These are phyloP conservation scores for Drosophila suzukii DNA, from an alignment of 1,140 invertebrate genomes.

Conservation along the genomic window DNA sequence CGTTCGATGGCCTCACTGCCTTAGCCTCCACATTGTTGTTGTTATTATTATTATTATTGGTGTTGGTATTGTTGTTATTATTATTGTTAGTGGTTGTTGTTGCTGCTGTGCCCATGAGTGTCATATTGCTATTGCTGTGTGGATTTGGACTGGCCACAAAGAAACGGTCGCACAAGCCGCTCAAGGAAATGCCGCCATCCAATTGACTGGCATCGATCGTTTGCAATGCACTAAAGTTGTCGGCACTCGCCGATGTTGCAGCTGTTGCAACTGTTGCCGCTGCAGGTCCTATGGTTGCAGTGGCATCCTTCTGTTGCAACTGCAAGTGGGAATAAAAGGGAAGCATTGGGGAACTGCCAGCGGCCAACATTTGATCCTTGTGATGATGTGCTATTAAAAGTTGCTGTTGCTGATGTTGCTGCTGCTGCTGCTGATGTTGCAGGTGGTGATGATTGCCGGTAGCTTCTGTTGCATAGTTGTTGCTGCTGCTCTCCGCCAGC, in stretches of 20 bases:
- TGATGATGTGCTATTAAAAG: constrained; percentile 65
- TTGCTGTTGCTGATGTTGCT: constrained; percentile 42
- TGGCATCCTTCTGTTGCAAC: constrained; percentile 47
- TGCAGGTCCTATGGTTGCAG: constrained; percentile 1
- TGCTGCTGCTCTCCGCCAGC: constrained; percentile 63
- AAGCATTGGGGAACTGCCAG: constrained; percentile 64
- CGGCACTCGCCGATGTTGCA: constrained; percentile 21
- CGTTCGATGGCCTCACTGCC: constrained; percentile 28
- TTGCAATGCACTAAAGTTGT: constrained; percentile 52
- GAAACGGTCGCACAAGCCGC: constrained; percentile 74
- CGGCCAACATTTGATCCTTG: constrained; percentile 81
- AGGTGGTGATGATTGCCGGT: constrained; percentile 40
- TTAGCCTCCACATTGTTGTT: constrained; percentile 55
- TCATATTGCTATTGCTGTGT: constrained; percentile 58
- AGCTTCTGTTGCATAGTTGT: constrained; percentile 53
- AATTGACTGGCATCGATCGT: constrained; percentile 65
- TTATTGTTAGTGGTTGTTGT: constrained; percentile 27
- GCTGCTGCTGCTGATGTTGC: constrained; percentile 50
- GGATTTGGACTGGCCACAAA: constrained; percentile 72
- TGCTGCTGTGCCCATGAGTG: constrained; percentile 36
- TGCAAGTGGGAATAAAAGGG: constrained; percentile 63
- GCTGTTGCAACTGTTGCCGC: constrained; percentile 1
- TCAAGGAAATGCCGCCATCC: constrained; percentile 71
- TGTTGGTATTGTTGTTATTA: constrained; percentile 39
- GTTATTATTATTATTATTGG: constrained; percentile 34